phyloP scores from a whole-genome alignment of 2,888 invertebrate species.

The Vesta saturnalis region DNA sequence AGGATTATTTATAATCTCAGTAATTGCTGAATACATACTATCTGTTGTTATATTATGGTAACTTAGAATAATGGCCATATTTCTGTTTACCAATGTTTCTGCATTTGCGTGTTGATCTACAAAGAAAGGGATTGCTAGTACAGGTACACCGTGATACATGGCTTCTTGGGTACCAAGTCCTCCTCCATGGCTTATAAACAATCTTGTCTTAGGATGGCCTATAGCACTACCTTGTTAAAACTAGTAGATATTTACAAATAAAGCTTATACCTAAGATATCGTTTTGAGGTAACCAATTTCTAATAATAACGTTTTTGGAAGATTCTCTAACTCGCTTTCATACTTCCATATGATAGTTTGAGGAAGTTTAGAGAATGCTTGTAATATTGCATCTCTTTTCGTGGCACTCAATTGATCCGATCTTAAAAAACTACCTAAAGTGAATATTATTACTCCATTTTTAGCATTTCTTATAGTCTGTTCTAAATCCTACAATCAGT shows the following conservation, averaged over 20 bases:
- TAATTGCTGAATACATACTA: conserved; percentile 5
- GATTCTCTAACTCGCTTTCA: conserved; percentile 49
- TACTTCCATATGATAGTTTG: conserved; percentile 61
- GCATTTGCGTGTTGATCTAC: conserved; percentile 40
- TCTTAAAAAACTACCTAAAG: conserved; percentile 56
- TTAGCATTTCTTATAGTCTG: conserved; percentile 52
- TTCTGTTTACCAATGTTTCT: conserved; percentile 3
- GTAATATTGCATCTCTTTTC: conserved; percentile 47
- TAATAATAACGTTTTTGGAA: conserved; percentile 58
- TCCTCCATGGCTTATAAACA: conserved; percentile 49
- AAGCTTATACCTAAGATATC: conserved; percentile 59
- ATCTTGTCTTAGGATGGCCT: conserved; percentile 47
- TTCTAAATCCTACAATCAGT: conserved; percentile 51
- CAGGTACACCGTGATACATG: conserved; percentile 45
- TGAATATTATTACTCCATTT: conserved; percentile 57
- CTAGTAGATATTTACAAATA: no score
- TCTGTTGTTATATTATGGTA: conserved; percentile 22
- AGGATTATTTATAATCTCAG: conserved; percentile 25
- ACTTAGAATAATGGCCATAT: conserved; percentile 14
- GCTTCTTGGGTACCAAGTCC: conserved; percentile 46
- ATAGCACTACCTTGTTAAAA: no score
- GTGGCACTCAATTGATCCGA: conserved; percentile 49
- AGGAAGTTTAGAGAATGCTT: conserved; percentile 55
- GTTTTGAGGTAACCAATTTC: conserved; percentile 60
- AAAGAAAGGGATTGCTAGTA: conserved; percentile 45